A percentile compares a stretch with the other conserved stretches of the same genome.
These are phyloP conservation scores for Sphaeridia pumilis DNA, from an alignment of 2,888 invertebrate genomes.

Conservation along the genomic window DNA sequence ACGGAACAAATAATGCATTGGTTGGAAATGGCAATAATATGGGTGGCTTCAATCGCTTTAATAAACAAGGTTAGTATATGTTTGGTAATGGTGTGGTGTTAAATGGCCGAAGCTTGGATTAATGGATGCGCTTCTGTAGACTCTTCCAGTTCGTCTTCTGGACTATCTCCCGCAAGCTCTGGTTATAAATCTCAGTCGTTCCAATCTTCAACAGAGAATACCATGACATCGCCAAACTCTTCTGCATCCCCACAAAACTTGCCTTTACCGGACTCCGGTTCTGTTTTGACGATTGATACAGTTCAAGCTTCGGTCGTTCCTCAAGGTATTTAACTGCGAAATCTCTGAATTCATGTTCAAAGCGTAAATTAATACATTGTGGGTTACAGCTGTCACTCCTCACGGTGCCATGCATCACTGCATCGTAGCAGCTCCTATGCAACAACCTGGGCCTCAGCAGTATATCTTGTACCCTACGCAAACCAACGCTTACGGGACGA, in stretches of 20 bases:
- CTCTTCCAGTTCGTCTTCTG: slow-evolving; percentile 53
- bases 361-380: not conserved
- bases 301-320: slow-evolving; percentile 25
- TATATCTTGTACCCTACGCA: slow-evolving; percentile 15
- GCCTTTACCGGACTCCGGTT: slow-evolving; percentile 6
- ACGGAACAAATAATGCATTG: slow-evolving; percentile 11
- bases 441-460: slow-evolving; percentile 6
- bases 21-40: slow-evolving; percentile 17
- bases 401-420: slow-evolving; percentile 8
- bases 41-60: slow-evolving; percentile 18
- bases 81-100: slow-evolving; percentile 1
- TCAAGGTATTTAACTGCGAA: slow-evolving; percentile 19
- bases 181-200: slow-evolving; percentile 64
- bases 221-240: slow-evolving; percentile 58
- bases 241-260: slow-evolving; percentile 48
- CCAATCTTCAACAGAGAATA: slow-evolving; percentile 47
- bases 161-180: slow-evolving; percentile 61
- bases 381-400: not conserved
- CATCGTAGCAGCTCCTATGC: slow-evolving; percentile 10
- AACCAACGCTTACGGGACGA: slow-evolving; percentile 3
- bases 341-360: not conserved
- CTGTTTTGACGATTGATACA: slow-evolving; percentile 10
- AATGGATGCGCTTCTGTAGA: too few species aligned
- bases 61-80: slow-evolving; percentile 16
- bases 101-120: not conserved